Conservation (phyloP, 2,888 invertebrate genomes). For the Diachrysia chrysitis region DNA sequence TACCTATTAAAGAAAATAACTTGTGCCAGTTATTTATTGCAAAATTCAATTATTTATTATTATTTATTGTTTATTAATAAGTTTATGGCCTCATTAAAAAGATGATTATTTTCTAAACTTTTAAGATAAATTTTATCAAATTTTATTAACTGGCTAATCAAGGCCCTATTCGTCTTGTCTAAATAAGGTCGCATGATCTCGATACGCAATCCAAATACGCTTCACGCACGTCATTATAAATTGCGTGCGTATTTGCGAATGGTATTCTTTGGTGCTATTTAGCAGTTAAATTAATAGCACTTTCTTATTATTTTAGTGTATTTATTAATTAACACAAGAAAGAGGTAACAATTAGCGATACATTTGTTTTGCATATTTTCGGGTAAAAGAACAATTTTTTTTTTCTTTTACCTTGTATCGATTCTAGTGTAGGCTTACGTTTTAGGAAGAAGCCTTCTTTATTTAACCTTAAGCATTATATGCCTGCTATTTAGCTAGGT, state of each 20-base stretch:
- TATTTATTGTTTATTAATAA: slow-evolving; percentile 15
- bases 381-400: neutral
- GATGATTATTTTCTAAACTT: slow-evolving; percentile 6
- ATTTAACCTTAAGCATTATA: neutral
- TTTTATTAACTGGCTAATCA: slow-evolving; percentile 20
- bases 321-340: neutral
- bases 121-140: slow-evolving; percentile 28
- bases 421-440: neutral
- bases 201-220: slow-evolving; percentile 29
- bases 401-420: too few relatives aligned
- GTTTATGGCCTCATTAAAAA: neutral
- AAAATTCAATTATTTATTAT: neutral
- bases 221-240: slow-evolving; percentile 34
- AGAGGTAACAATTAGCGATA: neutral
- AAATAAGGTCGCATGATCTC: slow-evolving; percentile 14
- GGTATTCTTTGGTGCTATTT: too few relatives aligned
- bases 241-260: slow-evolving; percentile 17
- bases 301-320: neutral
- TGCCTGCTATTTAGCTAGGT: too few relatives aligned
- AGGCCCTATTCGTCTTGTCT: slow-evolving; percentile 13
- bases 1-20: slow-evolving; percentile 36
- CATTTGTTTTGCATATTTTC: neutral
- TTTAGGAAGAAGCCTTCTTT: neutral
- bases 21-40: neutral
- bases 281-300: slow-evolving; percentile 15